Evolutionary conservation across 2,888 invertebrate species (phyloP), one percentile per base, ranked within the genome.

Genomic region (Tineola bisselliella): DNA sequence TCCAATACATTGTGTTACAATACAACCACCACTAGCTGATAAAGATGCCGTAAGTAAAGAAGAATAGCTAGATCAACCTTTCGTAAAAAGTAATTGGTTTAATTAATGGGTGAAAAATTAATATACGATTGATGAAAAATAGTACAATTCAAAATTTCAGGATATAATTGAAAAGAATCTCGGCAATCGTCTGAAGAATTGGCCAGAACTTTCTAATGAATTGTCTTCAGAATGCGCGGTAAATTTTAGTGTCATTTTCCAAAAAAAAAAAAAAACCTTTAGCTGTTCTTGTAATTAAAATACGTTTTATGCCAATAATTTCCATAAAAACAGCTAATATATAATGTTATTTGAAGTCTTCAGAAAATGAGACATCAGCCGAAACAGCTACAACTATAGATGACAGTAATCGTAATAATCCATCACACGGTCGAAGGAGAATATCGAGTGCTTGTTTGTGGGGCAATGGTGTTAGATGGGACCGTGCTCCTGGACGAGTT

Each of bases 391-490:
- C 48, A 17, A 19, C 2, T 54, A 15, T 12, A 12, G 56, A 58
- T n/a, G 58, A 58, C 13, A n/a, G n/a, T 58, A 33, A 13, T 11
- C 58, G 58, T 33, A 33, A 18, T 11, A 11, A n/a, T 4, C 25
- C 19, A 11, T 12, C 25, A 25, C 56, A 44, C 13, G 48, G 48
- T 11, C 3, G 38, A 17, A 44, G 81, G 13, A 79, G 79, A 43
- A 75, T 81, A 63, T 71, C 80, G 67, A 74, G 68, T 44, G 78
- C 82, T 0, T 81, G 84, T 65, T 67, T 82, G 8, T 93, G 93
- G 93, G 92, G 92, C 43, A 93, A 93, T 66, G 93, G 92, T 1
- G 88, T 89, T 62, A 89, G 92, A 65, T 93, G 93, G 93, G 88
- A 87, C 66, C 80, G 86, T 44, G 89, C 92, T 0, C 88, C 88